These are phyloP conservation scores for Apaloderma vittatum DNA, from an alignment of 2,113 vertebrate genomes.

Conservation along the genomic window DNA sequence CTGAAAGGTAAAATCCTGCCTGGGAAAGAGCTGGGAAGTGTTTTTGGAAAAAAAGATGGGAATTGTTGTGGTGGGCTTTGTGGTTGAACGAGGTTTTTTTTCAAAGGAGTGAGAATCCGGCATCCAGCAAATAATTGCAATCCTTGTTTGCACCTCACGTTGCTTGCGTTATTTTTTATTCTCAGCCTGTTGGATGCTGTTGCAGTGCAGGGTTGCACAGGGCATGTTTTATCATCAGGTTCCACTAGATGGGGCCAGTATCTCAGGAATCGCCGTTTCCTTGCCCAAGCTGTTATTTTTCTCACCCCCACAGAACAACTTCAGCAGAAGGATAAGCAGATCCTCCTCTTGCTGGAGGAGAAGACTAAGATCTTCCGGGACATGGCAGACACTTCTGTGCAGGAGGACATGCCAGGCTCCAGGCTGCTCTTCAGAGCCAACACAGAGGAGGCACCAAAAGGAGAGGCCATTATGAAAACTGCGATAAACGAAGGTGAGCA, in stretches of 20 bases:
- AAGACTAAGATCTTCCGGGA: conserved; percentile 92
- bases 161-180: background rate
- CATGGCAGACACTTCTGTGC: conserved; percentile 85
- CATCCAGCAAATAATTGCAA: background rate
- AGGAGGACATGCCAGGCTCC: conserved; percentile 73
- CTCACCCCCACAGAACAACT: conserved; percentile 84
- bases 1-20: conserved; percentile 87
- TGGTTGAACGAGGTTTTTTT: background rate
- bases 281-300: background rate
- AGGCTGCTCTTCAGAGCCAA: conserved; percentile 88
- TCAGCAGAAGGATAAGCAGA: conserved; percentile 93
- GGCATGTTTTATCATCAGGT: background rate
- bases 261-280: background rate
- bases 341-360: conserved; percentile 90
- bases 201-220: background rate
- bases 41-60: background rate
- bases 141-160: background rate
- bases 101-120: background rate
- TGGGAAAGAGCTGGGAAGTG: background rate
- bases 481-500: conserved; percentile 92
- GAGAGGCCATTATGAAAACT: conserved; percentile 90
- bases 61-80: background rate
- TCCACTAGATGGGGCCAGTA: conserved; percentile 69
- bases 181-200: background rate
- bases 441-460: conserved; percentile 87